A percentile compares a stretch with the other conserved stretches of the same genome.
phyloP scores from a whole-genome alignment of 1,140 invertebrate genomes.

The Drosophila ananassae region DNA sequence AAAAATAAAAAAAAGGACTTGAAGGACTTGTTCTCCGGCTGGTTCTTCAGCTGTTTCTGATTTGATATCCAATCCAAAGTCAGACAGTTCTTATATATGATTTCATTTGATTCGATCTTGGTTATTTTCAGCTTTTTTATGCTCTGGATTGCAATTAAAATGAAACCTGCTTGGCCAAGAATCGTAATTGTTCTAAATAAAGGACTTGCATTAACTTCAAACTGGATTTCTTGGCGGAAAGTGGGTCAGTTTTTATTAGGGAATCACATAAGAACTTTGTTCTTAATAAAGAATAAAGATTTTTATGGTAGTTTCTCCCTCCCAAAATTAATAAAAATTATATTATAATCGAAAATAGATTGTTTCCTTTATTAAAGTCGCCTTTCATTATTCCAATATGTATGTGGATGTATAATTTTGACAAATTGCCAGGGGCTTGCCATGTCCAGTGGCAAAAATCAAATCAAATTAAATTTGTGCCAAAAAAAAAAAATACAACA shows the following conservation, averaged over 20 bases:
- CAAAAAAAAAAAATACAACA: conserved; percentile 22
- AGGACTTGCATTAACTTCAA: conserved; percentile 1
- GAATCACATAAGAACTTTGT: background rate
- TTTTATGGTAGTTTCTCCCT: too few relatives aligned
- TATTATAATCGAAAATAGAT: background rate
- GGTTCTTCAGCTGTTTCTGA: conserved; percentile 2
- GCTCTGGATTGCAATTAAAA: background rate
- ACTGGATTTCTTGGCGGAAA: conserved; percentile 10
- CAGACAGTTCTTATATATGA: conserved; percentile 35
- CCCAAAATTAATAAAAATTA: too few relatives aligned
- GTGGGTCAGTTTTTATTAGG: conserved; percentile 48
- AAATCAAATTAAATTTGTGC: conserved; percentile 59
- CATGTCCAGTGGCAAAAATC: conserved; percentile 47
- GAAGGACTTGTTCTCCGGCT: conserved; percentile 2
- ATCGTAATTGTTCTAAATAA: conserved; percentile 7
- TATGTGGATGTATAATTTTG: conserved; percentile 5
- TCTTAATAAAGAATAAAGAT: too few relatives aligned
- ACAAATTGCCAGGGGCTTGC: conserved; percentile 41
- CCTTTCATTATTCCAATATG: background rate
- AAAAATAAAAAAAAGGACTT: background rate
- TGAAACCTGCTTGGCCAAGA: conserved; percentile 15
- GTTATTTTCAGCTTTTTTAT: conserved; percentile 2
- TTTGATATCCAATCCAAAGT: conserved; percentile 13
- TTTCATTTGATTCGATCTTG: conserved; percentile 8
- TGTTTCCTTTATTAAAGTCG: background rate